These are phyloP conservation scores for Procambarus virginalis DNA, from an alignment of 1,140 invertebrate genomes.

Conservation along the genomic window DNA sequence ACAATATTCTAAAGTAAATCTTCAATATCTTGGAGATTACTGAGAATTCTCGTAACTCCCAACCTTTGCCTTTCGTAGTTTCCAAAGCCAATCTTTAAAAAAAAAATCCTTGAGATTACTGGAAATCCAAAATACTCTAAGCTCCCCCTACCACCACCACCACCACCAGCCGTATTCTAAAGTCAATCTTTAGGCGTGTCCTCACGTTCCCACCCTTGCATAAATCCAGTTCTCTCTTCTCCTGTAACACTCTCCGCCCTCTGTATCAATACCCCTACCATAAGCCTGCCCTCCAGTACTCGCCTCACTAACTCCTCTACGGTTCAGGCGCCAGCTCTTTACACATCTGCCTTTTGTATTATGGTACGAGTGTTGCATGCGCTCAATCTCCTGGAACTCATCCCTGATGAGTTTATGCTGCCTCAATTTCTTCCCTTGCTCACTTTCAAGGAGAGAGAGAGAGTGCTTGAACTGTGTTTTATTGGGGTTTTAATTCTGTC, in stretches of 20 bases:
- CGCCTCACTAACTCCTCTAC: background rate
- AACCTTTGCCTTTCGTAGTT: too few species aligned
- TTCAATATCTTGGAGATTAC: too few species aligned
- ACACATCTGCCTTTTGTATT: background rate
- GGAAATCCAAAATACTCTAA: background rate
- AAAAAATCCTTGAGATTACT: background rate
- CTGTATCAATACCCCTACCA: conserved; percentile 3
- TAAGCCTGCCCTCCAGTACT: conserved; percentile 4
- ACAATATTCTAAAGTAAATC: too few species aligned
- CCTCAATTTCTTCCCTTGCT: background rate
- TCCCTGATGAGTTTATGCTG: background rate
- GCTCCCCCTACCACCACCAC: too few species aligned
- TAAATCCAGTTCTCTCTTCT: background rate
- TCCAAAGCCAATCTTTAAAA: background rate
- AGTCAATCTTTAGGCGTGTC: background rate
- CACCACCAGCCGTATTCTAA: background rate
- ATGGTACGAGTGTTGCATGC: background rate
- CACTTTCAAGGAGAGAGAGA: background rate
- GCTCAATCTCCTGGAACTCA: background rate
- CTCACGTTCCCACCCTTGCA: background rate
- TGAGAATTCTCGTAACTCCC: too few species aligned
- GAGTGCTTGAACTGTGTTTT: too few species aligned
- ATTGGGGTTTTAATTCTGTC: background rate
- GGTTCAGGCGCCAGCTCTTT: background rate
- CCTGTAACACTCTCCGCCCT: conserved; percentile 1